A percentile compares a stretch with the other conserved stretches of the same genome.
Evolutionary conservation across 2,797 vertebrate genomes (phyloP).

Genomic region (Propithecus perrieri): DNA sequence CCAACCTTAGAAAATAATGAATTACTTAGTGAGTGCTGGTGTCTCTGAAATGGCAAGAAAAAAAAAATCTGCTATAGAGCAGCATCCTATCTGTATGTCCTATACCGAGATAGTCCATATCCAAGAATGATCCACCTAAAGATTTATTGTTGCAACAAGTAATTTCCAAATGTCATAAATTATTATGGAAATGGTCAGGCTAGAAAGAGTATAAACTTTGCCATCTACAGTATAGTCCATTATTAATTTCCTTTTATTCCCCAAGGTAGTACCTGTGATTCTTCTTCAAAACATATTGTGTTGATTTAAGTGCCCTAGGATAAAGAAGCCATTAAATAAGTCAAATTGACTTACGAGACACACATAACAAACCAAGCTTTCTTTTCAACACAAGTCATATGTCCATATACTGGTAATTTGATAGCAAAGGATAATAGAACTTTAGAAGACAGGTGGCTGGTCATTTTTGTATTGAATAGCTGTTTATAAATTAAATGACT

Average conservation of each 20-base stretch:
- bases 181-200: conserved; percentile 20
- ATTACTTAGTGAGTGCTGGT: conserved; percentile 70
- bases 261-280: conserved; percentile 22
- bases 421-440: neutral
- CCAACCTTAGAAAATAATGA: conserved; percentile 75
- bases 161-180: neutral
- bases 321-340: conserved; percentile 41
- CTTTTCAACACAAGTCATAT: conserved; percentile 28
- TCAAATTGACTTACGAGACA: conserved; percentile 4
- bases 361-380: neutral
- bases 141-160: conserved; percentile 47
- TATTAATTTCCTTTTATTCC: neutral
- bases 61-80: conserved; percentile 48
- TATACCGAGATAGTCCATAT: neutral
- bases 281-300: conserved; percentile 26
- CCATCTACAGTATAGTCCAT: neutral
- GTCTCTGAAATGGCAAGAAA: conserved; percentile 61
- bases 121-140: neutral
- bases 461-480: conserved; percentile 4
- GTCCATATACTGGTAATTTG: neutral
- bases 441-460: neutral
- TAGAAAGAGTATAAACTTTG: neutral
- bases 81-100: conserved; percentile 46
- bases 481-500: conserved; percentile 25
- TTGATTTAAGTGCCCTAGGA: conserved; percentile 32